phyloP scores from a whole-genome alignment of 2,113 vertebrate species.

The Pachyramphus minor region DNA sequence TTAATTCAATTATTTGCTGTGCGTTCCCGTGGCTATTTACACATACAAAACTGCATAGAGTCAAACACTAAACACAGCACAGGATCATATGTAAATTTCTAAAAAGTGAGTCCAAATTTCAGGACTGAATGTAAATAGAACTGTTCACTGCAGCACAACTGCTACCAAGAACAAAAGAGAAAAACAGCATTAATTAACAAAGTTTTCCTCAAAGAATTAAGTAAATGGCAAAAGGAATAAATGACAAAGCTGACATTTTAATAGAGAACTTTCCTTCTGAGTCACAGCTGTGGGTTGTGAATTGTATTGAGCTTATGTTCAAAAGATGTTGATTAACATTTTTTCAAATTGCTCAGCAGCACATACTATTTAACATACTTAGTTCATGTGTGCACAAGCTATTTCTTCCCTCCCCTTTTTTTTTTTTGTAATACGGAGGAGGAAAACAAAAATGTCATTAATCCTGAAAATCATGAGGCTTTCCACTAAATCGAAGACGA shows the following conservation, averaged over 20 bases:
- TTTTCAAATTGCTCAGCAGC: neutral
- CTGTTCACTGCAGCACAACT: neutral
- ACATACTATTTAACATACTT: neutral
- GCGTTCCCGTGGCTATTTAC: neutral
- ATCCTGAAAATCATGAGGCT: neutral
- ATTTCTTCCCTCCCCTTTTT: neutral
- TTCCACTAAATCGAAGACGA: neutral
- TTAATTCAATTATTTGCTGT: neutral
- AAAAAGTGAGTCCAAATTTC: neutral
- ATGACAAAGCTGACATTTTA: conserved; percentile 49
- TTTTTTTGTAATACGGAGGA: neutral
- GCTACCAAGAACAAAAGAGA: neutral
- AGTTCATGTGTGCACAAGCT: neutral
- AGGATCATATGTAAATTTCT: neutral
- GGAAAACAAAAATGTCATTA: neutral
- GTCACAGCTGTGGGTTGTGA: conserved; percentile 36
- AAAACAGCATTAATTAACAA: neutral
- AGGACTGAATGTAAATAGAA: neutral
- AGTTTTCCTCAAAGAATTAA: neutral
- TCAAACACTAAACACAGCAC: neutral
- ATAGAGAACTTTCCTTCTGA: conserved; percentile 15
- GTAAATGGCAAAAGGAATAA: conserved; percentile 30
- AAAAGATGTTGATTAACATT: neutral
- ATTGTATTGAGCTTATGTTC: neutral
- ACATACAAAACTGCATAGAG: neutral